phyloP scores from a whole-genome alignment of 1,140 invertebrate species.

The Teleopsis dalmanni region DNA sequence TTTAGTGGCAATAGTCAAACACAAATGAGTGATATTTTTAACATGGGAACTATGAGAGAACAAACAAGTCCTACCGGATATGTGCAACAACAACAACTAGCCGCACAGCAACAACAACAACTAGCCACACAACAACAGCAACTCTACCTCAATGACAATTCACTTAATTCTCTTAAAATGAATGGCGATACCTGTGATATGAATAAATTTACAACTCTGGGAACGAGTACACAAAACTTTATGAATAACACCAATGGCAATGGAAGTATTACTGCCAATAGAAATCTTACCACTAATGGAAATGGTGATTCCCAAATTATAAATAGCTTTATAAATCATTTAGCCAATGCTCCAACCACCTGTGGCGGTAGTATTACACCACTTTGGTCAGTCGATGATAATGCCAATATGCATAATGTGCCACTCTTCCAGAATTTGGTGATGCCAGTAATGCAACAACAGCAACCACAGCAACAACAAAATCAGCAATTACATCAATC shows the following conservation, averaged over 20 bases:
- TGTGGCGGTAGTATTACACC: slow-evolving; percentile 8
- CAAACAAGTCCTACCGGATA: background rate
- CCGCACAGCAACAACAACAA: background rate
- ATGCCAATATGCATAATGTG: background rate
- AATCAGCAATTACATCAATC: background rate
- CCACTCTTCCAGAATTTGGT: background rate
- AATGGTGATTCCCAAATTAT: no score
- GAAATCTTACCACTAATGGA: no score
- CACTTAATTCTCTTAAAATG: no score
- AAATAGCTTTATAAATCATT: no score
- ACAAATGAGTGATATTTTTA: slow-evolving; percentile 2
- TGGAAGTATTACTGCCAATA: no score
- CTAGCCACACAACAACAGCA: background rate
- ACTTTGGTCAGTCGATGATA: background rate
- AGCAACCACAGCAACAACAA: background rate
- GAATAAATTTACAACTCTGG: no score
- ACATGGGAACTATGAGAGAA: no score
- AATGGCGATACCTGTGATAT: no score
- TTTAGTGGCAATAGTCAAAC: slow-evolving; percentile 5
- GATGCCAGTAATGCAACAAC: background rate
- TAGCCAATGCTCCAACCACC: background rate
- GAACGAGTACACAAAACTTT: no score
- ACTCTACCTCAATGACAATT: background rate
- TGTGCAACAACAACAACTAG: background rate
- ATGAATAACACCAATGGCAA: no score